Percentiles rank a stretch among this genome's conserved stretches.
These are phyloP conservation scores for Bombus turneri DNA, from an alignment of 1,140 invertebrate species.

Conservation along the genomic window DNA sequence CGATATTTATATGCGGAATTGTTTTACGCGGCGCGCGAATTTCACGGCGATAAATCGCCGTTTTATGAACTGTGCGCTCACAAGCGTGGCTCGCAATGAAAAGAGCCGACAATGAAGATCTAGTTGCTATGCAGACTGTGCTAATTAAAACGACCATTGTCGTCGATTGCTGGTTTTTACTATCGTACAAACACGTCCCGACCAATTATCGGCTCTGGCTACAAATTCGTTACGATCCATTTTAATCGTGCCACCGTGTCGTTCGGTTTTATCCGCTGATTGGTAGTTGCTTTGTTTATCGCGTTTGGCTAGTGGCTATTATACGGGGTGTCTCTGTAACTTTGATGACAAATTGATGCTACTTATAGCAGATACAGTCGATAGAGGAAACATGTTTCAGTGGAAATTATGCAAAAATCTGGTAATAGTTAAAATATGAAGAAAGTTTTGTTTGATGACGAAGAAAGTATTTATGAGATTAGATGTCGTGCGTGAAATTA, in stretches of 20 bases:
- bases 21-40: not conserved
- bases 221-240: constrained; percentile 1
- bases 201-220: not conserved
- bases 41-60: constrained; percentile 11
- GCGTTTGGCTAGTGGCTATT: not conserved
- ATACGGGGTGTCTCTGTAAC: not conserved
- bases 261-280: no score
- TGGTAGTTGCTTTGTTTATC: constrained; percentile 1
- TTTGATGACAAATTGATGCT: no score
- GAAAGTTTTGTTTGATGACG: no score
- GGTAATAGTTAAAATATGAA: no score
- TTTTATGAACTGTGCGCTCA: constrained; percentile 11
- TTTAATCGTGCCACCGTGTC: constrained; percentile 14
- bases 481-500: no score
- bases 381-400: no score
- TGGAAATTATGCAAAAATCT: no score
- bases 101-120: not conserved
- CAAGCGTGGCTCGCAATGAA: not conserved
- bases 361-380: no score
- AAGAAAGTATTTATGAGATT: no score
- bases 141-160: constrained; percentile 29
- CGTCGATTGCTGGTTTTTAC: not conserved
- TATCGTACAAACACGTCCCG: not conserved
- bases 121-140: constrained; percentile 2
- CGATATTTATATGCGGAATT: constrained; percentile 23